Evolutionary conservation across 2,888 invertebrate species (phyloP).

Genomic region (Apeira syringaria): DNA sequence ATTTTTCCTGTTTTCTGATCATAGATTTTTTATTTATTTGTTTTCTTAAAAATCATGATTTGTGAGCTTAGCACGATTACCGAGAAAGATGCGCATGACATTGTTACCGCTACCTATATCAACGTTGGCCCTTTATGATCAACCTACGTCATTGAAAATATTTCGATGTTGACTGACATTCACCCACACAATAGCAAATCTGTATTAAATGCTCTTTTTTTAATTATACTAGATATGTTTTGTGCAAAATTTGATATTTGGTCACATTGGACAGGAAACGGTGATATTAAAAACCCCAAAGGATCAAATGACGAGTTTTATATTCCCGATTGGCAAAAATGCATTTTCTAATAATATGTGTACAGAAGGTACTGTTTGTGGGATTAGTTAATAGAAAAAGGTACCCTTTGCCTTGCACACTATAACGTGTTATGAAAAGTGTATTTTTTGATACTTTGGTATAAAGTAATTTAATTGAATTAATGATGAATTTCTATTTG

Average conservation of each 20-base stretch:
- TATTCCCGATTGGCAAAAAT: constrained; percentile 3
- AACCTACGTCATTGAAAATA: constrained; percentile 48
- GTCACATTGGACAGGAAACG: constrained; percentile 64
- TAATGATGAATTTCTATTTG: too few relatives aligned
- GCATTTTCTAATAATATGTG: too few relatives aligned
- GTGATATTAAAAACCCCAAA: constrained; percentile 53
- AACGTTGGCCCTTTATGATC: constrained; percentile 34
- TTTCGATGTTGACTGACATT: constrained; percentile 67
- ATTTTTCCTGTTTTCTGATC: too few relatives aligned
- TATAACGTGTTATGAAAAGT: too few relatives aligned
- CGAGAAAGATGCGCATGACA: neutral
- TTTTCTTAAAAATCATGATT: too few relatives aligned
- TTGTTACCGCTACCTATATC: neutral
- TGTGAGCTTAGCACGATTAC: too few relatives aligned
- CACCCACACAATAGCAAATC: constrained; percentile 72
- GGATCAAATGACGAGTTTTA: constrained; percentile 26
- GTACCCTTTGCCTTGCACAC: too few relatives aligned
- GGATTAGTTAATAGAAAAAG: too few relatives aligned
- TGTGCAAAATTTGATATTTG: constrained; percentile 54
- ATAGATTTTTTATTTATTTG: too few relatives aligned
- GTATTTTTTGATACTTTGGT: too few relatives aligned
- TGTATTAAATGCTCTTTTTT: constrained; percentile 76
- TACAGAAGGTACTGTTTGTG: too few relatives aligned
- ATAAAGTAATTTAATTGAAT: too few relatives aligned
- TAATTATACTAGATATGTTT: constrained; percentile 43